Evolutionary conservation across 2,888 invertebrate genomes (phyloP).

Genomic region (Zaprionus lineosus): DNA sequence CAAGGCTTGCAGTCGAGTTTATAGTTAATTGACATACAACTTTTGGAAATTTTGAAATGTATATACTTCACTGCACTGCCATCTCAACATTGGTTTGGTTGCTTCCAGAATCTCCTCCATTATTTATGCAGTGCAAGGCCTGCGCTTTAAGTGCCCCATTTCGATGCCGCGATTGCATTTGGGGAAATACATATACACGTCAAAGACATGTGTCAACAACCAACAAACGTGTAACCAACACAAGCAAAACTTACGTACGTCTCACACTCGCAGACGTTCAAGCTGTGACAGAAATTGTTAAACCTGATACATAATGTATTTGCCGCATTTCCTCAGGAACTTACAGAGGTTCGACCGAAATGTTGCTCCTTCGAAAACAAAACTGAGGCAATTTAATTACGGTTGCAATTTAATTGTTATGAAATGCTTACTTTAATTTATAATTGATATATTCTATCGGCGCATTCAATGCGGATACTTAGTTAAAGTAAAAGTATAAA

Average conservation of each 20-base stretch:
- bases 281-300: conserved; percentile 51
- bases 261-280: conserved; percentile 58
- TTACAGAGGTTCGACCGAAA: conserved; percentile 26
- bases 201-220: conserved; percentile 45
- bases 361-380: too few relatives aligned
- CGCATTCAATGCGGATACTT: too few relatives aligned
- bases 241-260: conserved; percentile 37
- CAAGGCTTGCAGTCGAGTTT: conserved; percentile 29
- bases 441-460: too few relatives aligned
- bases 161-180: conserved; percentile 45
- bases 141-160: conserved; percentile 47
- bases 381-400: too few relatives aligned
- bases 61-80: conserved; percentile 31
- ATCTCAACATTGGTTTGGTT: conserved; percentile 1
- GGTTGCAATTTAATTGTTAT: too few relatives aligned
- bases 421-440: too few relatives aligned
- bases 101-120: conserved; percentile 11
- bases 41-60: conserved; percentile 44
- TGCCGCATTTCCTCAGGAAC: conserved; percentile 20
- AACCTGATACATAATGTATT: conserved; percentile 27
- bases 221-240: conserved; percentile 26
- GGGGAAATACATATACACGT: conserved; percentile 25
- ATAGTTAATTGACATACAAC: conserved; percentile 54
- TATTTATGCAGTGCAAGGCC: conserved; percentile 29
- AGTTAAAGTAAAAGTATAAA: too few relatives aligned